phyloP scores from a whole-genome alignment of 2,113 vertebrate species.

The Amphiprion ocellaris region DNA sequence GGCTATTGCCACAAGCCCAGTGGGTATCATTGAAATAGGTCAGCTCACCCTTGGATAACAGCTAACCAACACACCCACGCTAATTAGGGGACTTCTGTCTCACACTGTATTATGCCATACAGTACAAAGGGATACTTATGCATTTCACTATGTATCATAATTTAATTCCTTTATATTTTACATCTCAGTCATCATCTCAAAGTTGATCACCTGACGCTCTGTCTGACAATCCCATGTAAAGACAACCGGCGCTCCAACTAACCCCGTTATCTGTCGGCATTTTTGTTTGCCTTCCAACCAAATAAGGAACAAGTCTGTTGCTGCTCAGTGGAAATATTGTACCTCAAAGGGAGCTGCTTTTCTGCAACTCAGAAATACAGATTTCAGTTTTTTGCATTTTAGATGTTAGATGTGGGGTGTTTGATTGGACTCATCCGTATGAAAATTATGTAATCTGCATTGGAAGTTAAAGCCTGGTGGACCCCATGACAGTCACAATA shows the following conservation, averaged over 20 bases:
- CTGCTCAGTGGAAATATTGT: neutral
- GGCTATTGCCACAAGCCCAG: conserved; percentile 47
- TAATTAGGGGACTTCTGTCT: conserved; percentile 40
- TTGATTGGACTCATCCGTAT: neutral
- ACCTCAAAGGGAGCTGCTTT: neutral
- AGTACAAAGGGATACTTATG: neutral
- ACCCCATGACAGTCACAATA: conserved; percentile 7
- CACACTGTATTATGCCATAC: neutral
- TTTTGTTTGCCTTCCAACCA: conserved; percentile 9
- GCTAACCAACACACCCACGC: conserved; percentile 41
- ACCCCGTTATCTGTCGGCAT: conserved; percentile 9
- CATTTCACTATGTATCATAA: neutral
- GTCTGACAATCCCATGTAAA: conserved; percentile 29
- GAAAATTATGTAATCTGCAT: conserved; percentile 6
- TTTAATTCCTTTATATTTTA: conserved; percentile 22
- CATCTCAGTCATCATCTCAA: neutral
- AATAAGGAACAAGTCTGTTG: conserved; percentile 3
- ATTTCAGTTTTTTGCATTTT: neutral
- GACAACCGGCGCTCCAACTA: conserved; percentile 1
- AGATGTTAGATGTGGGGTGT: neutral
- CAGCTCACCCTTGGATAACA: conserved; percentile 35
- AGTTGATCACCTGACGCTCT: conserved; percentile 6
- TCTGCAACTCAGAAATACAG: neutral
- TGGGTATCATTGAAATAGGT: conserved; percentile 64
- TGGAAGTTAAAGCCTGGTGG: neutral